phyloP scores from a whole-genome alignment of 2,113 vertebrate species.

The Anolis sagrei region DNA sequence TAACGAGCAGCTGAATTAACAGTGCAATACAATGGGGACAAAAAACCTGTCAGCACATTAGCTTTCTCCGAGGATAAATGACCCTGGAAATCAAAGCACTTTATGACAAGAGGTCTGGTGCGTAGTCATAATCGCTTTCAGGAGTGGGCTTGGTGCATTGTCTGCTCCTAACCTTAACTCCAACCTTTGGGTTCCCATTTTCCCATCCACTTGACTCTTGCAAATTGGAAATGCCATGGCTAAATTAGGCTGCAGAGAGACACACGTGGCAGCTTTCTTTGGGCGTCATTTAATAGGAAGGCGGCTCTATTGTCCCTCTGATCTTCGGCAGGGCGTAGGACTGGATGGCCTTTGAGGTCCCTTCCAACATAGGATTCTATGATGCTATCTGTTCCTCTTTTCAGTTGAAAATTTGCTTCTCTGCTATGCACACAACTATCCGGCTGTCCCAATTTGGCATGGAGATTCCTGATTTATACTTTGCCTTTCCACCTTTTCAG shows the following conservation, averaged over 20 bases:
- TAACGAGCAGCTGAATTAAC: conserved; percentile 5
- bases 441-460: no score
- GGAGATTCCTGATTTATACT: no score
- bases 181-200: conserved; percentile 19
- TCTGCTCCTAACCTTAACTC: neutral
- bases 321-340: no score
- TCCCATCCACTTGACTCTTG: neutral
- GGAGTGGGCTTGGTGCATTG: neutral
- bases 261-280: neutral
- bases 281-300: neutral
- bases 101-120: conserved; percentile 23
- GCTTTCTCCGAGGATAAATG: conserved; percentile 7
- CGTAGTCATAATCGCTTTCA: neutral
- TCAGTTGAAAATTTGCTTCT: no score
- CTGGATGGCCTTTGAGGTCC: no score
- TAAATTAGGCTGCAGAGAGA: neutral
- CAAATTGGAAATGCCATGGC: neutral
- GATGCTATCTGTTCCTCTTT: no score
- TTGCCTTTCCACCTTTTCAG: no score
- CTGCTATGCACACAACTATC: no score
- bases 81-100: conserved; percentile 5
- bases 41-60: conserved; percentile 1
- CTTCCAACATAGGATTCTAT: no score
- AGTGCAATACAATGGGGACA: neutral
- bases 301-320: neutral